Evolutionary conservation across 2,888 invertebrate genomes (phyloP), one percentile per base, ranked within the genome.

Genomic region (Coenonympha glycerion): DNA sequence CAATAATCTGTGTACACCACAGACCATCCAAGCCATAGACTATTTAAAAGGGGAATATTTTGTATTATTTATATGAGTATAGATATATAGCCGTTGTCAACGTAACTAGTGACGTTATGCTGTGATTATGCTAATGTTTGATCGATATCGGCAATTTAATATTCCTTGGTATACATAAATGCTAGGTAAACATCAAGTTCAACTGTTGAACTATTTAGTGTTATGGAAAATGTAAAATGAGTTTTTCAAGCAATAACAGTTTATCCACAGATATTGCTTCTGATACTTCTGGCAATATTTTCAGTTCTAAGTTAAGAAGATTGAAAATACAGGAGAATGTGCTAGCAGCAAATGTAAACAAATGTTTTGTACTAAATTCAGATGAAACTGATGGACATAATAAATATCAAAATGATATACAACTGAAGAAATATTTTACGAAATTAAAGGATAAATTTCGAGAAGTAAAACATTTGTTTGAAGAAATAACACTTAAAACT

Each of bases 291-390:
- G n/a, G 47, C 21, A 21, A 36, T 26, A 65, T 3, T 57, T 49
- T 70, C 5, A 30, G 57, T 11, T 74, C 77, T 6, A 78, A 73
- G 63, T 46, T 83, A 41, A 70, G 76, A 58, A 65, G 82, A 55
- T 60, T 86, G 28, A 79, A 78, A 71, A 80, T 86, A 56, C 81
- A 85, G 62, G 84, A 85, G 71, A 68, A 63, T 56, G 52, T 83
- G 42, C 59, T 81, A 15, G 31, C 64, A 19, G 71, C 77, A 51
- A 61, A 58, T 52, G 47, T 70, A 30, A 60, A 58, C 41, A 69
- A 68, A 40, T 56, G 51, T 9, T 34, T 63, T 39, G 37, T 52
- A 16, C 55, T 57, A 31, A 53, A 55, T 49, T 22, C 33, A n/a
- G 60, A 62, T 36, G 54, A 60, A 11, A 54, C 53, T 26, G 40